Evolutionary conservation across 2,888 invertebrate species (phyloP).

Genomic region (Protonemura montana): DNA sequence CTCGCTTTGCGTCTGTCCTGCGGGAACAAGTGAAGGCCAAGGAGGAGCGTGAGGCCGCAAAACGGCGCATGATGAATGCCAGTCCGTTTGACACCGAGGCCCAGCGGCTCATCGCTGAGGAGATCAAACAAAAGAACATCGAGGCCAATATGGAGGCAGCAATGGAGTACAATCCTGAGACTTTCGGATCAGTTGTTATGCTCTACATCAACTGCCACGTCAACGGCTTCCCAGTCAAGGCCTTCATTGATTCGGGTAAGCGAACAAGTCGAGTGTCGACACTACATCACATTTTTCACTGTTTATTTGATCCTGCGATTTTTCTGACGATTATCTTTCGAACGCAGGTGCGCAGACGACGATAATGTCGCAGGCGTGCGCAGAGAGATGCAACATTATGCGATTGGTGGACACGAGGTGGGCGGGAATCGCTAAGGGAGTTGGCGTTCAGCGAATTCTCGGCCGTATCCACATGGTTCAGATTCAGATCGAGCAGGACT

Average conservation of each 20-base stretch:
- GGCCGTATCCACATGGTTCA: conserved; percentile 98
- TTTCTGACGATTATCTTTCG: no score
- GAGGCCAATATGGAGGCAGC: conserved; percentile 99
- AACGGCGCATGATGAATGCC: conserved; percentile 87
- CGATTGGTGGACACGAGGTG: conserved; percentile 89
- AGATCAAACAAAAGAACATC: conserved; percentile 94
- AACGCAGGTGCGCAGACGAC: conserved; percentile 88
- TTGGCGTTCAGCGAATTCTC: conserved; percentile 94
- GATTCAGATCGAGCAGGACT: conserved; percentile 93
- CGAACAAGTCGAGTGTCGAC: no score
- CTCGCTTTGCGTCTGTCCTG: conserved; percentile 74
- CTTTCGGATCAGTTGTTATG: conserved; percentile 97
- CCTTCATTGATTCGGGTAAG: conserved; percentile 94
- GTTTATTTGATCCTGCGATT: no score
- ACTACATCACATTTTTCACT: no score
- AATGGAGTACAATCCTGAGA: conserved; percentile 98
- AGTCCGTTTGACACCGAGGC: conserved; percentile 97
- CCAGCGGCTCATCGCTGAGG: conserved; percentile 93
- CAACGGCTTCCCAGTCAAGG: conserved; percentile 95
- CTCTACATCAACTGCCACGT: conserved; percentile 96
- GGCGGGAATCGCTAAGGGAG: conserved; percentile 97
- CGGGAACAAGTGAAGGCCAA: conserved; percentile 83
- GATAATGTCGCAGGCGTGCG: conserved; percentile 96
- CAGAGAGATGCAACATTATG: conserved; percentile 93
- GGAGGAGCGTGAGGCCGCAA: conserved; percentile 82